Evolutionary conservation across 2,113 vertebrate species (phyloP), one percentile per base, ranked within the genome.

Genomic region (Bufo gargarizans): DNA sequence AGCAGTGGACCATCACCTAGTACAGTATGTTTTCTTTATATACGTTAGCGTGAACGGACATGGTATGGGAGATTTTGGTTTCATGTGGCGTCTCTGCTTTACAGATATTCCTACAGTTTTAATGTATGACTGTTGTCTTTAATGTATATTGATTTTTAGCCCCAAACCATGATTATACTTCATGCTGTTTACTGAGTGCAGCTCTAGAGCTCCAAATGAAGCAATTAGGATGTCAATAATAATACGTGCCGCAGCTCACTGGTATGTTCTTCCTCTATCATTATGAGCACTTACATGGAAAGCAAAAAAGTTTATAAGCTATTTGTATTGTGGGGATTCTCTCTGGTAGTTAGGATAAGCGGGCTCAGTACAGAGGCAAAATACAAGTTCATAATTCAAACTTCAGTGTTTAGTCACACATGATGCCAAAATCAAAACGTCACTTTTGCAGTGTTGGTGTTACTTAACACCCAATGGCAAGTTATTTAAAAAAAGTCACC

Each of bases 141-240:
- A 88, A 88, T 77, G 87, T n/a, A 11, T n/a, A 88, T 88, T 77
- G 87, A 88, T 88, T 88, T 88, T 88, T 33, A 33, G 17, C 43
- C 72, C 69, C 53, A 58, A 63, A 45, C 58, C 61, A 77, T 77
- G 71, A 65, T 88, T 82, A 83, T 83, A 71, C 87, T 83, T 82
- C 80, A 53, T 77, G 80, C 59, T 88, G 80, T 83, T 88, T 88
- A 69, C 81, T 82, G 53, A 49, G 53, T 83, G 80, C 80, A 65
- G 80, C 56, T 88, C 87, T 49, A 77, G 58, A 65, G 47, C 16
- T 33, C 63, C 55, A 58, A 83, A 77, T 77, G 71, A 83, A 82
- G 80, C 80, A 77, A 88, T 88, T 83, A 88, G 56, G 50, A 83
- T 20, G 22, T 88, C 87, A 83, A 83, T 83, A 88, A 1, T 53